Evolutionary conservation across 2,113 vertebrate genomes (phyloP), one percentile per base, ranked within the genome.

Genomic region (Dissostichus mawsoni): DNA sequence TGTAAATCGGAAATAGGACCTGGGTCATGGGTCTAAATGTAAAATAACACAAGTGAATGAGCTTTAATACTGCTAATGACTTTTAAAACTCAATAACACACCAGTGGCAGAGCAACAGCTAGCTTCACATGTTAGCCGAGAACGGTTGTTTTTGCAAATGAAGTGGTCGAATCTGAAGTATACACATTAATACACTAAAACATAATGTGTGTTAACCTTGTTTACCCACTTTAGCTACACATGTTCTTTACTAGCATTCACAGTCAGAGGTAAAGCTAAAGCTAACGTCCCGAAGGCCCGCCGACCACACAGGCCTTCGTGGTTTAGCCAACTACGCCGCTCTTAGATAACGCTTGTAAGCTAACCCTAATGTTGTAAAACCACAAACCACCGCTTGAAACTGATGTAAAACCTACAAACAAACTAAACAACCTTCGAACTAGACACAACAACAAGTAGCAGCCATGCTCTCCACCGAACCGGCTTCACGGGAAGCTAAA

Each of bases 251-350:
- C 8, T 6, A 53, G 55, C 66, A 72, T 75, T 75, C 79, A 75
- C 53, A 63, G 10, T 2, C 9, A 14, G 50, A 59, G 52, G 47
- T 14, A 0, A 71, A 61, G 85, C 84, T 90, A 78, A 91, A 47
- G 90, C 88, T 90, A 86, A 78, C 67, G 76, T 66, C 68, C 68
- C 11, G 33, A 20, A 82, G 88, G 88, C 89, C 90, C 72, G 57
- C 70, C 29, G 69, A 76, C 55, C 79, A 74, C 80, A 69, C 71
- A 75, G 92, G 92, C 92, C 92, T 88, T 4, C 53, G 0, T n/a
- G 52, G 56, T 18, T 62, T 69, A 74, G 75, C 82, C 25, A 25
- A 8, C 20, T 68, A 18, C 81, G 71, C 77, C 78, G 81, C 63
- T 45, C n/a, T n/a, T 5, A 0, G 41, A 11, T 14, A 52, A 12